phyloP scores from a whole-genome alignment of 2,797 vertebrate genomes.

The Microctenopoma steveboyesi region DNA sequence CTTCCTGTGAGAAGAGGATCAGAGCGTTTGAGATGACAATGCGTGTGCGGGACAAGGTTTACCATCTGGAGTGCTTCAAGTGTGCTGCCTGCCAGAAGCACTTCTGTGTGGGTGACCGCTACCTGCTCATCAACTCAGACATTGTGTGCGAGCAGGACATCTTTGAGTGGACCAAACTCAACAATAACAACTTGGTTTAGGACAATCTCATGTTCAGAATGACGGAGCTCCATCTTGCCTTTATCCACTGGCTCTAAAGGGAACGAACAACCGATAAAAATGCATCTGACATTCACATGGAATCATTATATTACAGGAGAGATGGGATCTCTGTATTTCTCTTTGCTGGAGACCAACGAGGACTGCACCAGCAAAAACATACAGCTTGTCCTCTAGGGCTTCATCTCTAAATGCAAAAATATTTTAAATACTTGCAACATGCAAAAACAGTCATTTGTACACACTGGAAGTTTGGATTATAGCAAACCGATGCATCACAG shows the following conservation, averaged over 20 bases:
- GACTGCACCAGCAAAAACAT: constrained; percentile 60
- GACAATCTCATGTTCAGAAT: background rate
- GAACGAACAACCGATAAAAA: constrained; percentile 19
- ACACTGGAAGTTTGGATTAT: constrained; percentile 36
- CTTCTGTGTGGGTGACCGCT: constrained; percentile 98
- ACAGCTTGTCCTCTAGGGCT: constrained; percentile 29
- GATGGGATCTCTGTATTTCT: constrained; percentile 17
- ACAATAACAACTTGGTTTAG: constrained; percentile 82
- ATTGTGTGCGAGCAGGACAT: constrained; percentile 99
- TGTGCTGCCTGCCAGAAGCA: constrained; percentile 99
- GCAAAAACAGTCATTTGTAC: constrained; percentile 61
- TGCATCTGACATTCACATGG: constrained; percentile 25
- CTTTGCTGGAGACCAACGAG: constrained; percentile 45
- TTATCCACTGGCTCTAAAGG: constrained; percentile 16
- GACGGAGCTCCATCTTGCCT: background rate
- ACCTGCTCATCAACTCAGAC: constrained; percentile 98
- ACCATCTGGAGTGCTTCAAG: constrained; percentile 99
- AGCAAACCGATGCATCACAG: constrained; percentile 41
- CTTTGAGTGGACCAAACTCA: constrained; percentile 99
- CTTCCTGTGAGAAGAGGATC: constrained; percentile 97
- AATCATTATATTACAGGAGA: constrained; percentile 16
- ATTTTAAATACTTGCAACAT: constrained; percentile 40
- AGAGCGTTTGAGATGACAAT: constrained; percentile 99
- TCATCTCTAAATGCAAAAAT: constrained; percentile 56
- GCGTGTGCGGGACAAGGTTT: constrained; percentile 98